These are phyloP conservation scores for Tenthredo livida DNA, from an alignment of 2,888 invertebrate species.

Conservation along the genomic window DNA sequence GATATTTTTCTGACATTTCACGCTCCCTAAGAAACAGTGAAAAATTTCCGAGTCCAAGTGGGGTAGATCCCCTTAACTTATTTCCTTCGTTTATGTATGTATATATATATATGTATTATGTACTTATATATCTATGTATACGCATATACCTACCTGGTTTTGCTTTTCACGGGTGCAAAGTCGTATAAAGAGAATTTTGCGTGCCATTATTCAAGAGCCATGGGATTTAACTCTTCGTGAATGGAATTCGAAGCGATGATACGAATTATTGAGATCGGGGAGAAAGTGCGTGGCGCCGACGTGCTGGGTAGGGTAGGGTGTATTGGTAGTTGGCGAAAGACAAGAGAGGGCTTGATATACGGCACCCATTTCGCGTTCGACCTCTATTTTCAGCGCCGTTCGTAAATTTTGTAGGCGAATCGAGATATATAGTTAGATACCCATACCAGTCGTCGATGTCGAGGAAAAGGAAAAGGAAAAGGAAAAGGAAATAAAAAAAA, in stretches of 20 bases:
- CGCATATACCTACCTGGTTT: not conserved
- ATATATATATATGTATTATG: not conserved
- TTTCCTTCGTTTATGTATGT: not conserved
- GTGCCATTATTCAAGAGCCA: slow-evolving; percentile 6
- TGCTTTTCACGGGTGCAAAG: not conserved
- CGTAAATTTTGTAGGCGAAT: slow-evolving; percentile 44
- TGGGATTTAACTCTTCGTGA: slow-evolving; percentile 36
- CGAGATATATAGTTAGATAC: slow-evolving; percentile 24
- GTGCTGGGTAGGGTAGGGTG: not conserved
- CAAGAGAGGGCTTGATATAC: slow-evolving; percentile 49
- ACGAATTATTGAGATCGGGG: slow-evolving; percentile 42
- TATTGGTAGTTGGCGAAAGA: slow-evolving; percentile 37
- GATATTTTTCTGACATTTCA: not conserved
- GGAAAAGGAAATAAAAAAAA: not conserved
- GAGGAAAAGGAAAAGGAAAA: not conserved
- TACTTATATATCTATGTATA: not conserved
- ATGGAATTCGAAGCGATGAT: slow-evolving; percentile 42
- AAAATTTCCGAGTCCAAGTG: not conserved
- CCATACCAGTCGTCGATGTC: slow-evolving; percentile 26
- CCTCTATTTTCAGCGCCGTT: slow-evolving; percentile 40
- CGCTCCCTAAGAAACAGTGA: not conserved
- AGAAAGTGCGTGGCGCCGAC: slow-evolving; percentile 41
- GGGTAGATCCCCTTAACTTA: not conserved
- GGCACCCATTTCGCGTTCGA: slow-evolving; percentile 36
- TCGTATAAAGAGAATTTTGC: slow-evolving; percentile 4